Percentiles rank a stretch among this genome's conserved stretches.
phyloP scores from a whole-genome alignment of 1,140 invertebrate genomes.

The Drosophila melanica region DNA sequence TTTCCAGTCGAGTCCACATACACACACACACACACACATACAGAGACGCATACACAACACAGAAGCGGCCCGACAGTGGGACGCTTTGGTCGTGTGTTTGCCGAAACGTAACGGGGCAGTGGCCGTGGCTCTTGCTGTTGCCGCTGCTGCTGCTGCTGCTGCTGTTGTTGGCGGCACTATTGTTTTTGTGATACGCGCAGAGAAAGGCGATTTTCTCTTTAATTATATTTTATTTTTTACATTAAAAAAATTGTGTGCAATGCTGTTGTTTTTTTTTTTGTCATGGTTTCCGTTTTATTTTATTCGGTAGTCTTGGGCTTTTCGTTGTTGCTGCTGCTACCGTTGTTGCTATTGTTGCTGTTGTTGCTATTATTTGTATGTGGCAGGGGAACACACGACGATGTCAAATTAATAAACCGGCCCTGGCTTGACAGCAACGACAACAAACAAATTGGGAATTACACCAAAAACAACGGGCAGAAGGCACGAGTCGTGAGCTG shows the following conservation, averaged over 20 bases:
- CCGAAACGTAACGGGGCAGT: slow-evolving; percentile 81
- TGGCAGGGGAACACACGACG: slow-evolving; percentile 52
- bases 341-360: slow-evolving; percentile 24
- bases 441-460: slow-evolving; percentile 23
- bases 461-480: slow-evolving; percentile 20
- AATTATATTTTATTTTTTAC: slow-evolving; percentile 83
- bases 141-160: slow-evolving; percentile 46
- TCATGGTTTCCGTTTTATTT: slow-evolving; percentile 67
- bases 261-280: slow-evolving; percentile 56
- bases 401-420: slow-evolving; percentile 81
- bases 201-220: slow-evolving; percentile 82
- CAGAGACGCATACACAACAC: slow-evolving; percentile 18
- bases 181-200: slow-evolving; percentile 78
- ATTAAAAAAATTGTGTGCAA: slow-evolving; percentile 62
- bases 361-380: slow-evolving; percentile 32
- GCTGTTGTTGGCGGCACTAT: slow-evolving; percentile 67
- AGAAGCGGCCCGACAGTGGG: slow-evolving; percentile 44
- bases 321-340: slow-evolving; percentile 4
- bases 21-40: slow-evolving; percentile 31
- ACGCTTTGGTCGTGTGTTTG: slow-evolving; percentile 66
- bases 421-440: slow-evolving; percentile 52
- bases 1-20: slow-evolving; percentile 72
- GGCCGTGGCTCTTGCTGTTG: slow-evolving; percentile 65
- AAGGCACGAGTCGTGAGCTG: slow-evolving; percentile 35
- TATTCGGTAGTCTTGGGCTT: slow-evolving; percentile 31